A percentile compares a stretch with the other conserved stretches of the same genome.
Conservation (phyloP, 1,140 invertebrate species). For the Calliopsis andreniformis region DNA sequence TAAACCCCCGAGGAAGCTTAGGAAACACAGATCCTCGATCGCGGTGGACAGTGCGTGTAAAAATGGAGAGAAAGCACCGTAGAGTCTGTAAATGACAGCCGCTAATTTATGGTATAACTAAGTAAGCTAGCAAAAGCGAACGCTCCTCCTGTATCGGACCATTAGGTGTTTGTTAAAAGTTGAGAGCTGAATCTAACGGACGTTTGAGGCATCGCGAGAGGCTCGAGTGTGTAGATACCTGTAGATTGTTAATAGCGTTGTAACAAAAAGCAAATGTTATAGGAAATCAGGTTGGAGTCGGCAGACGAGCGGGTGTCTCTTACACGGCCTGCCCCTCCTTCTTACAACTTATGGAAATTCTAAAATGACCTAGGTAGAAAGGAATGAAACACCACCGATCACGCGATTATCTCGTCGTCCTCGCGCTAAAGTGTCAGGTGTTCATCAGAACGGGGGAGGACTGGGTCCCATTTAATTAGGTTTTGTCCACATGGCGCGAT, state of each 20-base stretch:
- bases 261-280: slow-evolving; percentile 16
- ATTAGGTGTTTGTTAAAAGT: slow-evolving; percentile 71
- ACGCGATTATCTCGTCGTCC: not conserved
- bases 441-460: not conserved
- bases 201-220: slow-evolving; percentile 47
- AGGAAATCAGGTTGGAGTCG: not conserved
- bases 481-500: not conserved
- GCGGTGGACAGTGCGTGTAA: slow-evolving; percentile 37
- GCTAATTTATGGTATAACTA: slow-evolving; percentile 62
- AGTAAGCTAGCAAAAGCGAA: slow-evolving; percentile 44
- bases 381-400: not conserved
- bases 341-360: too few species aligned
- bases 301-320: not conserved
- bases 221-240: slow-evolving; percentile 63
- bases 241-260: slow-evolving; percentile 60
- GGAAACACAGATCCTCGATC: slow-evolving; percentile 37
- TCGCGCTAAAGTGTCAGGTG: not conserved
- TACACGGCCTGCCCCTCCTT: not conserved
- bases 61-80: slow-evolving; percentile 49
- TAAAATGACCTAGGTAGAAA: too few species aligned
- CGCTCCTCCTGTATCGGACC: slow-evolving; percentile 65
- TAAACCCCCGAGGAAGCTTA: not conserved
- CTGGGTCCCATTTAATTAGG: not conserved
- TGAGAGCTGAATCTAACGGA: slow-evolving; percentile 58
- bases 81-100: slow-evolving; percentile 63